phyloP scores from a whole-genome alignment of 2,797 vertebrate genomes.

The Squalus acanthias region DNA sequence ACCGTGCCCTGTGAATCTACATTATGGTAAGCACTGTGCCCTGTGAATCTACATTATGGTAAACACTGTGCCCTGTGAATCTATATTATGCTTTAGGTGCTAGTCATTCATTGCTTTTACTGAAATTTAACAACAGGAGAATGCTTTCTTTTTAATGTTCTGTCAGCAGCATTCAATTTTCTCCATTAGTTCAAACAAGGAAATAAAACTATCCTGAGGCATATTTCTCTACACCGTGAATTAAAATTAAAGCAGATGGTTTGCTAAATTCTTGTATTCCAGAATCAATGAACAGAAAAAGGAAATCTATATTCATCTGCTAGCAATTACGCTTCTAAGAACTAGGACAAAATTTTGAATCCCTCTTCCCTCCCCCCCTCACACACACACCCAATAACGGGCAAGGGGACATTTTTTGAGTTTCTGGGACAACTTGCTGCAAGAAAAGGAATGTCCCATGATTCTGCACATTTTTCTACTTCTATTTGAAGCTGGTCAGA shows the following conservation, averaged over 20 bases:
- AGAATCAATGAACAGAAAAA: background rate
- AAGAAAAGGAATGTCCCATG: background rate
- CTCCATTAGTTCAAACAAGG: background rate
- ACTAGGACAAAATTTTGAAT: background rate
- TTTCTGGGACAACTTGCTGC: background rate
- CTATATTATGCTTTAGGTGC: background rate
- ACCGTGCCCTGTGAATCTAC: background rate
- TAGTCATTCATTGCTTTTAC: background rate
- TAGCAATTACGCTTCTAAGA: background rate
- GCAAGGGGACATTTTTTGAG: background rate
- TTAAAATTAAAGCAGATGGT: background rate
- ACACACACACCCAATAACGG: too few relatives aligned
- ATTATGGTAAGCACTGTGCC: background rate
- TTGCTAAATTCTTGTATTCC: slow-evolving; percentile 12
- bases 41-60: background rate
- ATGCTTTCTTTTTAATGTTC: background rate
- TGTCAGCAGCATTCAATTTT: slow-evolving; percentile 21
- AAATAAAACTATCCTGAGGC: background rate
- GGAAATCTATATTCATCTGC: background rate
- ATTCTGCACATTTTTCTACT: background rate
- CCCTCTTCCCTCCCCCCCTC: background rate
- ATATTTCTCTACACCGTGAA: background rate
- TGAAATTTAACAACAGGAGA: background rate
- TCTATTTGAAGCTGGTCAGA: background rate
- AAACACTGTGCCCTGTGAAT: too few relatives aligned